Conservation (phyloP, 1,140 invertebrate genomes). For the Leguminivora glycinivorella region DNA sequence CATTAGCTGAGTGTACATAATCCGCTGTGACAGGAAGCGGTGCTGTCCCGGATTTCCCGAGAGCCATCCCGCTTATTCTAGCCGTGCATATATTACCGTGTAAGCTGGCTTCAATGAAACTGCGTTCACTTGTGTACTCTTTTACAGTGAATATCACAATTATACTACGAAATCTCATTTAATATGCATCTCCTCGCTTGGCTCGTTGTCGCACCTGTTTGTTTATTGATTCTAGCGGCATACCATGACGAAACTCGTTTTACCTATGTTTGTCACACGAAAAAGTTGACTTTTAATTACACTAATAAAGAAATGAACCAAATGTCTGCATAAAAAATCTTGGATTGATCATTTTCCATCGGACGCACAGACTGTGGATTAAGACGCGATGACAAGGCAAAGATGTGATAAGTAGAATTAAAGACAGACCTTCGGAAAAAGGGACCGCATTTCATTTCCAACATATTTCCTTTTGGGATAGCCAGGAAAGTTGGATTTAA, state of each 20-base stretch:
- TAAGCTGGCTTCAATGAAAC: background rate
- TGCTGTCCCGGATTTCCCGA: background rate
- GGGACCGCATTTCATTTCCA: background rate
- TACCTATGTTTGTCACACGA: too few species aligned
- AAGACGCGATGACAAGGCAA: background rate
- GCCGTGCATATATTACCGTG: background rate
- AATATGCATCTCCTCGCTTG: too few species aligned
- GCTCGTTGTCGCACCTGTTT: too few species aligned
- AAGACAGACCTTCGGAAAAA: background rate
- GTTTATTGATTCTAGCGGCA: too few species aligned
- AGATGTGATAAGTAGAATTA: background rate
- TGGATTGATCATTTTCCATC: background rate
- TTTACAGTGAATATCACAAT: background rate
- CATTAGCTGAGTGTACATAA: background rate
- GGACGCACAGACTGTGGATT: background rate
- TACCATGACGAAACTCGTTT: too few species aligned
- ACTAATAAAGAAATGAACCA: too few species aligned
- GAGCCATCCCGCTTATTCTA: constrained; percentile 10
- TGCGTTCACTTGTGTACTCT: background rate
- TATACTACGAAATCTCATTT: too few species aligned
- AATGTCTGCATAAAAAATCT: too few species aligned
- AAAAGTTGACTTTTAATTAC: too few species aligned
- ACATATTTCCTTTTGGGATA: too few species aligned
- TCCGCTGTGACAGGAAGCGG: constrained; percentile 1
- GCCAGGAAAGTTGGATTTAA: too few species aligned